Evolutionary conservation across 2,113 vertebrate genomes (phyloP), one percentile per base, ranked within the genome.

Genomic region (Erinaceus europaeus): DNA sequence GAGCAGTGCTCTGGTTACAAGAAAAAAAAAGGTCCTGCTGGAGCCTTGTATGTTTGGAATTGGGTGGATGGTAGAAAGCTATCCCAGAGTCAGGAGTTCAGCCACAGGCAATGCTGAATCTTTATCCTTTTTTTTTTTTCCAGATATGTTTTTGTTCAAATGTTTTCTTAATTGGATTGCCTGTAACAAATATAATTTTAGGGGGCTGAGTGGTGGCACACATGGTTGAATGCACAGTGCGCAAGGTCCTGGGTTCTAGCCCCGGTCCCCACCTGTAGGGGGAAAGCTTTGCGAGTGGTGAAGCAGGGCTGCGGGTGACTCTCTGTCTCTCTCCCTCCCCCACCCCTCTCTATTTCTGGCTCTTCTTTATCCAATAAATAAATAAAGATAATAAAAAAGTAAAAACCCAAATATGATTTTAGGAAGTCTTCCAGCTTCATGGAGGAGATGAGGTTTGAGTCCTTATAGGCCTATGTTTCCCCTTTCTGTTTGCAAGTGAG

Each of bases 111-210:
- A 57, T 57, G 25, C 25, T 4, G 55, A 10, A 9, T 27, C 55
- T 53, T 53, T 53, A 53, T 53, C 18, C 23, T 52, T 52, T 5
- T 5, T 5, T 15, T 5, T 53, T 53, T 53, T 53, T 53, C 6
- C 4, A n/a, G n/a, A n/a, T n/a, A 15, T 53, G 3, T 53, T 53
- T 9, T 53, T 18, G 52, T 9, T 2, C 10, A 78, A 57, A 12
- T 42, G 27, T 69, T 81, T 68, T 85, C 42, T 81, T 80, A 53
- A 29, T 77, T 89, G 48, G 21, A 64, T 82, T 73, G n/a, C 6
- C 52, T 90, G 20, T 71, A 81, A 65, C 20, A 74, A 82, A 91
- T 62, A 72, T 44, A 38, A 65, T 46, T 94, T 81, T 44, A 81
- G 73, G 59, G n/a, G 67, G 84, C 53, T 57, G 50, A 52, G 50